Percentiles rank a stretch among this genome's conserved stretches.
These are phyloP conservation scores for Pseudococcus viburni DNA, from an alignment of 2,888 invertebrate genomes.

Conservation along the genomic window DNA sequence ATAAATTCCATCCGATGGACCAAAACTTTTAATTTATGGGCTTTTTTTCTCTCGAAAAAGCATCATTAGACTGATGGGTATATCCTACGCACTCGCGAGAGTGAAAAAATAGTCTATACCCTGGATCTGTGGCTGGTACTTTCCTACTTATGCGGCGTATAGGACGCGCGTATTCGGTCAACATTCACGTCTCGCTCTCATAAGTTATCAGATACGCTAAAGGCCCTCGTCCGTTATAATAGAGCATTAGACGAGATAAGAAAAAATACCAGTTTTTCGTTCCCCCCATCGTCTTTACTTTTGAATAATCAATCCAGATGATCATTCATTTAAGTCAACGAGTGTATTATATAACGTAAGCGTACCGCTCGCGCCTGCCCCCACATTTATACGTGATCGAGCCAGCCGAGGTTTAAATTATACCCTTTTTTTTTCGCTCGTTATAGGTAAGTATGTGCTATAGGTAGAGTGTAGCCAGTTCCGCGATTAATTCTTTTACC, in stretches of 20 bases:
- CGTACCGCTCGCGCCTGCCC: not conserved
- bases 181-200: slow-evolving; percentile 43
- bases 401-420: slow-evolving; percentile 6
- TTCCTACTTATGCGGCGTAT: not conserved
- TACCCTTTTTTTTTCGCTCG: slow-evolving; percentile 12
- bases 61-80: not conserved
- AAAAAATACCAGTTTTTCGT: slow-evolving; percentile 21
- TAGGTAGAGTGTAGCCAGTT: not conserved
- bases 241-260: slow-evolving; percentile 8
- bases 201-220: slow-evolving; percentile 47
- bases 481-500: slow-evolving; percentile 16
- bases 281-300: not conserved
- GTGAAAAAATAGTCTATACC: no score
- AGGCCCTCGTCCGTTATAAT: slow-evolving; percentile 40
- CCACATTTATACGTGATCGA: not conserved
- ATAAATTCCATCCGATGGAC: not conserved
- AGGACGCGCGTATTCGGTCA: slow-evolving; percentile 35
- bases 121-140: no score
- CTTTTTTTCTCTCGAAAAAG: not conserved
- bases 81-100: not conserved
- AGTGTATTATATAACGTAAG: slow-evolving; percentile 23
- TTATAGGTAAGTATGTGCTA: not conserved
- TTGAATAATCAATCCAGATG: slow-evolving; percentile 41
- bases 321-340: slow-evolving; percentile 47
- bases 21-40: not conserved